These are phyloP conservation scores for Pseudochirops cupreus DNA, from an alignment of 2,797 vertebrate species.

Conservation along the genomic window DNA sequence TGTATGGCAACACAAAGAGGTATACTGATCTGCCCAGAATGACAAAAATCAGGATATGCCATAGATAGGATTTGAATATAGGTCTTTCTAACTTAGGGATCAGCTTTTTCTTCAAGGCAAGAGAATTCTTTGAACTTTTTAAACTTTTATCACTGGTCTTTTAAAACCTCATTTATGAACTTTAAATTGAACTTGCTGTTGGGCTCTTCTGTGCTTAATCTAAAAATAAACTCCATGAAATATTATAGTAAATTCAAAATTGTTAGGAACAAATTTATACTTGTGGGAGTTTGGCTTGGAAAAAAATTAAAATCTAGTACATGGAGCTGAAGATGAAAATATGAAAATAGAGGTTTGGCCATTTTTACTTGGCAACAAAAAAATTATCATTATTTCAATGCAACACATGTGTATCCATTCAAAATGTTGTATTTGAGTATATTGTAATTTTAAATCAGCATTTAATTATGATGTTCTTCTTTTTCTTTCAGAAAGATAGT, in stretches of 20 bases:
- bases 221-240: background rate
- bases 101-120: background rate
- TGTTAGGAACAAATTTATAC: background rate
- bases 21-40: background rate
- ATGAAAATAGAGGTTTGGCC: background rate
- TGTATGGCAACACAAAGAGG: background rate
- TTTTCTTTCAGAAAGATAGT: background rate
- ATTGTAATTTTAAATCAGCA: background rate
- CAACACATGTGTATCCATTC: background rate
- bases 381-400: background rate
- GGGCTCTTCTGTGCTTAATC: background rate
- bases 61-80: background rate
- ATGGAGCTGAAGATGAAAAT: conserved; percentile 29
- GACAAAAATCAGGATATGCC: background rate
- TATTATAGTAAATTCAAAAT: conserved; percentile 36
- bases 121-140: background rate
- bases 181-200: conserved; percentile 17
- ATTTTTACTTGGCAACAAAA: background rate
- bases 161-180: conserved; percentile 1
- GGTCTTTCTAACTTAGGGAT: background rate
- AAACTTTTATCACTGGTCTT: conserved; percentile 6
- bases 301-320: background rate
- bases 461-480: background rate
- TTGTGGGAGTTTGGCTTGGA: conserved; percentile 21
- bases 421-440: background rate